Base-by-base conservation (phyloP, 2,888 invertebrate genomes). In the Pseudanteris insignis region DNA sequence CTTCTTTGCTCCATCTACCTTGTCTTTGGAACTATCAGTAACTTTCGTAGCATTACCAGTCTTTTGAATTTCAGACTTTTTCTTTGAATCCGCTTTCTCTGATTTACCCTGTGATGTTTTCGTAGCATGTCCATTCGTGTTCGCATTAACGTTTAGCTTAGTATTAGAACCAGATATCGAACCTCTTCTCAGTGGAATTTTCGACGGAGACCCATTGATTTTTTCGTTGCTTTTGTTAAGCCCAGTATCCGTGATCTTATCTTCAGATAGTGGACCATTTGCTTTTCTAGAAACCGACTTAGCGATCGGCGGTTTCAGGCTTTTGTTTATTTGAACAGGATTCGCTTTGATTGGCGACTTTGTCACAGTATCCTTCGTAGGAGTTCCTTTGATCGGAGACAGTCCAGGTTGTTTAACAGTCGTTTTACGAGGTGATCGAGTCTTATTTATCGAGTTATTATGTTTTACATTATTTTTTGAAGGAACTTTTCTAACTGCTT, bases 331-430 rank as follows among this genome's bases (percentile, higher is more conserved):
- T 8, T 58, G 57, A 24, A 50, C n/a, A 1, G 55, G 36, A 11
- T 46, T 60, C 30, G 29, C 48, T 25, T 37, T 29, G 13, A 10
- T 28, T 1, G 59, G 37, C 4, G 48, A 36, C 12, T 48, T 50
- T 1, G 32, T 8, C 6, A 21, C 10, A 7, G 8, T 63, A 51
- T 37, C 68, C 41, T 70, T 78, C 12, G 76, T 72, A 2, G 77
- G 78, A 0, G 78, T 78, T 2, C 77, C 78, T 21, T 73, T 75
- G 9, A 77, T 77, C 10, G 78, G 77, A 14, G 77, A 76, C 0
- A 77, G 67, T 5, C 69, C 69, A 9, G 69, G 50, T 6, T 60
- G 59, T 15, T 58, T 64, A n/a, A 61, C 7, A 0, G 66, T 61
- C 11, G 33, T 44, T 10, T 66, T 53, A 6, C 18, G 18, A 3